Evolutionary conservation across 2,797 vertebrate species (phyloP).

Genomic region (Silurus lanzhouensis): DNA sequence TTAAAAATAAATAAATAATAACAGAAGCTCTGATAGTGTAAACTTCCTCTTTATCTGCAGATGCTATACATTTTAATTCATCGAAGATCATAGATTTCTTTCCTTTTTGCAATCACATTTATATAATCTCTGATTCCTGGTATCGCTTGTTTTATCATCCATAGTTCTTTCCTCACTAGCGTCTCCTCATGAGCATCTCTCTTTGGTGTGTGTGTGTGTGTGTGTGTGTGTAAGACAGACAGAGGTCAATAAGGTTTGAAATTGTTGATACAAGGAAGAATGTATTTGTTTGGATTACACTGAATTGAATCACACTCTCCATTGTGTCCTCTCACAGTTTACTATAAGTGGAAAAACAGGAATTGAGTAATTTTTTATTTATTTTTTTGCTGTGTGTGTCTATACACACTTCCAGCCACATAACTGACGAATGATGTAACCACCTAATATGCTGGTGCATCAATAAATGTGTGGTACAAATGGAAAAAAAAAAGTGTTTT

Average conservation of each 20-base stretch:
- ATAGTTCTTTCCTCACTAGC: not conserved
- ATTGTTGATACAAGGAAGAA: constrained; percentile 18
- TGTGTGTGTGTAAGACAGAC: constrained; percentile 9
- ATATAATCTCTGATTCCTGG: not conserved
- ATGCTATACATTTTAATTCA: too few relatives aligned
- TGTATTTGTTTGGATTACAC: constrained; percentile 22
- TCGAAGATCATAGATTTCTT: too few relatives aligned
- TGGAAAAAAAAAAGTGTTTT: constrained; percentile 9
- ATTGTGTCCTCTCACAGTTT: constrained; percentile 9
- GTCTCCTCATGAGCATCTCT: too few relatives aligned
- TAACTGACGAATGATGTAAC: constrained; percentile 5
- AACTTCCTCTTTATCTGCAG: too few relatives aligned
- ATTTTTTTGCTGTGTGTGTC: constrained; percentile 11
- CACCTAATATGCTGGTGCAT: not conserved
- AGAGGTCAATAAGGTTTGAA: constrained; percentile 16
- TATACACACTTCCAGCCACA: not conserved
- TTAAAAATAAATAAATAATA: not conserved
- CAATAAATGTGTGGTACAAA: not conserved
- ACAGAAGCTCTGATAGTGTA: not conserved
- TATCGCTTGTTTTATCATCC: not conserved
- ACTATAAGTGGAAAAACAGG: constrained; percentile 12
- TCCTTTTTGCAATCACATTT: too few relatives aligned
- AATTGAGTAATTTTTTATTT: not conserved
- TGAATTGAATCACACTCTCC: not conserved
- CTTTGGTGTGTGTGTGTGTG: too few relatives aligned